Evolutionary conservation across 2,797 vertebrate genomes (phyloP).

Genomic region (Mastacembelus armatus): DNA sequence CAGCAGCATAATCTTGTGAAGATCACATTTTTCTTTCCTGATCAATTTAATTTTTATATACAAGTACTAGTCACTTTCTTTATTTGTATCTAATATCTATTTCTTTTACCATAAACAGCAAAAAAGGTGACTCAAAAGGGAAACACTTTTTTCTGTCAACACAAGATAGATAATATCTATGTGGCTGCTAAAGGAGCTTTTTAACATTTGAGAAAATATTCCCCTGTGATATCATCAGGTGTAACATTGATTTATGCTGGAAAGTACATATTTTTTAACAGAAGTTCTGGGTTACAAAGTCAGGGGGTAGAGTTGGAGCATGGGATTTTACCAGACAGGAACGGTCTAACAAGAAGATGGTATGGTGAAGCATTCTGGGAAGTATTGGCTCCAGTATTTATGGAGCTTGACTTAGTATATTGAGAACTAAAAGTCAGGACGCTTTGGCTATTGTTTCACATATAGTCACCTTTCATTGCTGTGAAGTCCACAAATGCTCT

Average conservation of each 20-base stretch:
- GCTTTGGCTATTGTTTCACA: not conserved
- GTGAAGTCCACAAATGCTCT: not conserved
- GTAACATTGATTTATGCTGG: no score
- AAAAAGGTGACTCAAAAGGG: not conserved
- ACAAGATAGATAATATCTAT: not conserved
- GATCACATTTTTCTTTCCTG: not conserved
- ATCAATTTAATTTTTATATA: not conserved
- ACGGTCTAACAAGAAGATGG: not conserved
- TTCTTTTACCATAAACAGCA: not conserved
- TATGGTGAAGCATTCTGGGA: not conserved
- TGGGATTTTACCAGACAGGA: not conserved
- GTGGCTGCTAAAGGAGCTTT: not conserved
- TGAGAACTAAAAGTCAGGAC: not conserved
- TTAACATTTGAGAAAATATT: not conserved
- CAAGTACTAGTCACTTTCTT: not conserved
- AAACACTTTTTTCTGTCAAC: not conserved
- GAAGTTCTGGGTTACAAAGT: not conserved
- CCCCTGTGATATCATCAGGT: not conserved
- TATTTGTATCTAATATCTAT: constrained; percentile 1
- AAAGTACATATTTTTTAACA: no score
- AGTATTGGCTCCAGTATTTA: not conserved
- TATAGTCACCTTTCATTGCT: not conserved
- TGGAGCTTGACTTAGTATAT: not conserved
- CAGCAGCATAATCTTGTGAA: constrained; percentile 12
- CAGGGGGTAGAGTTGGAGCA: not conserved